Evolutionary conservation across 2,797 vertebrate genomes (phyloP), one percentile per base, ranked within the genome.

Genomic region (Gouania willdenowi): DNA sequence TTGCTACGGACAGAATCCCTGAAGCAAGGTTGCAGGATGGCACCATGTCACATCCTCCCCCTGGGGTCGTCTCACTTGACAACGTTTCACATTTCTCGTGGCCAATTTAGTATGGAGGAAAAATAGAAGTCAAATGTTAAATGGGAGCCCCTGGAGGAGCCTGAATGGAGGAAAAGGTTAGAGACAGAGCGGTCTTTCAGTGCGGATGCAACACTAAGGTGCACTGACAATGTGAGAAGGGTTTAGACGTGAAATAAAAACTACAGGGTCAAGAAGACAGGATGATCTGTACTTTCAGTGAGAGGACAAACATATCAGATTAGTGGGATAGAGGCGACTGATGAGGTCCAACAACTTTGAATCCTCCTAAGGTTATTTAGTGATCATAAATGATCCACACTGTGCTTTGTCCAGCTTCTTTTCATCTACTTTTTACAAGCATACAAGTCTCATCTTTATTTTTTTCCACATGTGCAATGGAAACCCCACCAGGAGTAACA

Each of bases 51-150:
- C 62, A 25, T 49, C 8, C 26, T 59, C 0, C 48, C 10, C 14
- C 59, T 0, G 2, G 42, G 12, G 75, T 46, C 39, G 9, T 70
- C 63, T 77, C 76, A 41, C 67, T 75, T 79, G 75, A 70, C 74
- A 49, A 39, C 54, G 77, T 65, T 79, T 82, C 58, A 70, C 46
- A 46, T 84, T 78, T 81, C 76, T 66, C 51, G 62, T 67, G 68
- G 71, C 71, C 66, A 55, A 57, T 75, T 75, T 47, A 50, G 65
- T 73, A 42, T 52, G 56, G 52, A 63, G 68, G 46, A 53, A 75
- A 59, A 44, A 53, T 67, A 81, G 83, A 81, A 78, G 79, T 77
- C 77, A 80, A 78, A 81, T n/a, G 46, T 69, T 76, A 78, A 83
- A 80, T 26, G 49, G 39, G 73, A 81, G 57, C 50, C 54, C 45